Base-by-base conservation (phyloP, 2,888 invertebrate species). In the Micoletzkya japonica region DNA sequence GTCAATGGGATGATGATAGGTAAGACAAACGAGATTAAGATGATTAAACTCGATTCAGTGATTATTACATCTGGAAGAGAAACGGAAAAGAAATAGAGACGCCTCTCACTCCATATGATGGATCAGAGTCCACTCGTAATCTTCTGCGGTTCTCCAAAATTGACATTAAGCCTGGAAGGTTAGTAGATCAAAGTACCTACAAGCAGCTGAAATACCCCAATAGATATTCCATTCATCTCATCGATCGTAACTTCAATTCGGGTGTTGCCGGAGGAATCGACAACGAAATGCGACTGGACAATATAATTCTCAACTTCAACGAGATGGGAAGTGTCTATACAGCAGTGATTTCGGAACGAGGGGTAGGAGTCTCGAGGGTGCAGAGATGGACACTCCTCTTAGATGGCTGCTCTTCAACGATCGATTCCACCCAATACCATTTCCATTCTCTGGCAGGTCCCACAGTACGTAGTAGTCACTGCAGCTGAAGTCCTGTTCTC, bases 401-500 rank as follows among this genome's bases (percentile, higher is more conserved):
- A 70, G 54, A n/a, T 54, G 2, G 24, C 70, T 20, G 14, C 56
- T 39, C 54, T 70, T 32, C 63, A 52, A 49, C 39, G 49, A 14
- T 56, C 58, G 7, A 39, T 63, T 28, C 60, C 60, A 54, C 39
- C 56, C 32, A 74, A 84, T 70, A 71, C 76, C 0, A 69, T 86
- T 4, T 82, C 83, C 37, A 82, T 86, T 76, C 67, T 79, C 7
- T 82, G 80, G 80, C 81, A 85, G 79, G 75, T 87, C 14, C 87
- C 87, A 2, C 88, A 88, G 78, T 87, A 87, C 74, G 70, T 87
- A 34, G 70, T 87, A 26, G 86, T 88, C 64, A 87, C 88, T 0
- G 75, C 85, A 0, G 87, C 86, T 7, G 88, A 88, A 76, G 85
- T 88, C 17, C 81, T 88, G 57, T 86, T 88, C 78, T 86, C 87